Base-by-base conservation (phyloP, 2,797 vertebrate genomes). In the Botia kubotai region DNA sequence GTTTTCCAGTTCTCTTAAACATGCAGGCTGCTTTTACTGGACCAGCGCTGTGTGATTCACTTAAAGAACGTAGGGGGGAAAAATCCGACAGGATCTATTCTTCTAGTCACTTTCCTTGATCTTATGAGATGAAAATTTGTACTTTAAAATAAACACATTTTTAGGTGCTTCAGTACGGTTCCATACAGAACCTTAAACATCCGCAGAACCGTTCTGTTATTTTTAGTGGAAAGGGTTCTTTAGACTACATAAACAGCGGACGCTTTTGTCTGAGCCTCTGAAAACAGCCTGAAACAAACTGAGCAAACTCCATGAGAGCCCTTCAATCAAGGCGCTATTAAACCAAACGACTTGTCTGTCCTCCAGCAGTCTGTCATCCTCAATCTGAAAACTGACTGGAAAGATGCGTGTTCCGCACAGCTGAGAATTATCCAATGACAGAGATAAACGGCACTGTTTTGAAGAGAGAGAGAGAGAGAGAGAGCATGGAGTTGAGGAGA, bases 361-460 rank as follows among this genome's bases (percentile, higher is more conserved):
- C 63, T 66, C 33, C 63, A 72, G 29, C 11, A 0, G 26, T 68
- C 65, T 77, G 75, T 77, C 50, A 68, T 53, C 13, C 63, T 68
- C 33, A 29, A n/a, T 29, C 19, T 17, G 33, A 52, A 29, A 52
- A 21, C 36, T 8, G 33, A 68, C 2, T 68, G 14, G 68, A 77
- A 77, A 63, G 26, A 68, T 7, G 12, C 36, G 1, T 33, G 26
- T 68, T 46, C 53, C 52, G 68, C 58, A 11, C 33, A 43, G 19
- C 50, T 3, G 19, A 68, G 63, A 29, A 57, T 46, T 77, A 57
- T 33, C 62, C 63, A 46, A 43, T 76, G 84, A 71, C 84, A 81
- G 81, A 81, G 82, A 84, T 84, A 83, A 72, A 84, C 80, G 67
- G 72, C 8, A 53, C 10, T 77, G 80, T 86, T 77, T 82, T 76